These are phyloP conservation scores for Reticulitermes speratus DNA, from an alignment of 1,140 invertebrate species.

Conservation along the genomic window DNA sequence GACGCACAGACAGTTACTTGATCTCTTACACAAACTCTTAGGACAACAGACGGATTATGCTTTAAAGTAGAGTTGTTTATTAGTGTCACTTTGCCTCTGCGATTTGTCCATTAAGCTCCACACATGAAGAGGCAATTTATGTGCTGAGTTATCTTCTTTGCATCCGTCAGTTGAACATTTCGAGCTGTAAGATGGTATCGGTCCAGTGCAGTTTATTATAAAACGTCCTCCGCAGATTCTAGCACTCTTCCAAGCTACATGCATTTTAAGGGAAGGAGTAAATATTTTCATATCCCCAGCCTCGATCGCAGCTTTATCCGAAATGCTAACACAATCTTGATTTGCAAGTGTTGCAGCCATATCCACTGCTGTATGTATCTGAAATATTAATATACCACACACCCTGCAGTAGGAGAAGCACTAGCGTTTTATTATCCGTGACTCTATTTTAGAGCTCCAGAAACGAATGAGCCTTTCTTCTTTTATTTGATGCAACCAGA, in stretches of 20 bases:
- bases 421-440: neutral
- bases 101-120: too few relatives aligned
- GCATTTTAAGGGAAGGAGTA: neutral
- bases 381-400: neutral
- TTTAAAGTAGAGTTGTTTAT: too few relatives aligned
- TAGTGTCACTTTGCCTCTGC: too few relatives aligned
- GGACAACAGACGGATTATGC: too few relatives aligned
- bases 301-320: neutral
- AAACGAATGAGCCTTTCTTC: too few relatives aligned
- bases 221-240: neutral
- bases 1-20: too few relatives aligned
- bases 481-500: too few relatives aligned
- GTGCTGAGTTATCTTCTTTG: neutral
- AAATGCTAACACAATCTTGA: slow-evolving; percentile 1
- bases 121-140: too few relatives aligned
- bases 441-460: neutral
- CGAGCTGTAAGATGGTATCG: neutral
- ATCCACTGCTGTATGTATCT: neutral
- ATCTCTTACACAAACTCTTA: too few relatives aligned
- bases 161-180: neutral
- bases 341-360: neutral
- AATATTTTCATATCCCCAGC: neutral
- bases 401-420: neutral
- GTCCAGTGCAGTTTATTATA: neutral
- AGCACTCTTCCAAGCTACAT: neutral